Base-by-base conservation (phyloP, 2,888 invertebrate genomes). In the Phortica magna region DNA sequence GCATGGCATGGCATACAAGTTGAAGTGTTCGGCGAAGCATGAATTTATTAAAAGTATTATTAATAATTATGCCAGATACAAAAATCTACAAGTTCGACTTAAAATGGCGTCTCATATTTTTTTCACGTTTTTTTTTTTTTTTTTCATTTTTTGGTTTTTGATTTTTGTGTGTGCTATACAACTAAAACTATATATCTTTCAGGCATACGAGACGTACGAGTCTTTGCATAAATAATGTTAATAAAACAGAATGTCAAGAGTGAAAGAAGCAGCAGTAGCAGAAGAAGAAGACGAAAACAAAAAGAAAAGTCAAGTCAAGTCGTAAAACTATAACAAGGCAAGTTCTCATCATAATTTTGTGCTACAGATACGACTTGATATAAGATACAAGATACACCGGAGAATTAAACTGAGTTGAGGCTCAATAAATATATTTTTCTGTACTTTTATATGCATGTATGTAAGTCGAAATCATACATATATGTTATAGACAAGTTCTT, bases 271-370 rank as follows among this genome's bases (percentile, higher is more conserved):
- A n/a, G n/a, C n/a, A n/a, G n/a, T n/a, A n/a, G n/a, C n/a, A n/a
- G n/a, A n/a, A n/a, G n/a, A n/a, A n/a, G n/a, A n/a, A n/a, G n/a
- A n/a, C n/a, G n/a, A n/a, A 31, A 31, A n/a, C n/a, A 55, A 7
- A n/a, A 55, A n/a, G 17, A 61, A 61, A 17, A 61, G 48, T 48
- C 48, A 14, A 12, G 5, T 48, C 48, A 48, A 14, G 61, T 22
- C 61, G 22, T 55, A 83, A 79, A 83, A 84, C 81, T 83, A 83
- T 84, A 85, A 84, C 84, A 84, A 84, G 82, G 80, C 83, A 83
- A 85, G 83, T 84, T 82, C 78, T 75, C 82, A 81, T 85, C 83
- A 87, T 84, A 87, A 83, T 85, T 71, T 71, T 71, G 31, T 22
- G 53, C 31, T 31, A 43, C 9, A 67, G 41, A 67, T 42, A 67